Conservation (phyloP, 1,140 invertebrate species). For the Conus betulinus region DNA sequence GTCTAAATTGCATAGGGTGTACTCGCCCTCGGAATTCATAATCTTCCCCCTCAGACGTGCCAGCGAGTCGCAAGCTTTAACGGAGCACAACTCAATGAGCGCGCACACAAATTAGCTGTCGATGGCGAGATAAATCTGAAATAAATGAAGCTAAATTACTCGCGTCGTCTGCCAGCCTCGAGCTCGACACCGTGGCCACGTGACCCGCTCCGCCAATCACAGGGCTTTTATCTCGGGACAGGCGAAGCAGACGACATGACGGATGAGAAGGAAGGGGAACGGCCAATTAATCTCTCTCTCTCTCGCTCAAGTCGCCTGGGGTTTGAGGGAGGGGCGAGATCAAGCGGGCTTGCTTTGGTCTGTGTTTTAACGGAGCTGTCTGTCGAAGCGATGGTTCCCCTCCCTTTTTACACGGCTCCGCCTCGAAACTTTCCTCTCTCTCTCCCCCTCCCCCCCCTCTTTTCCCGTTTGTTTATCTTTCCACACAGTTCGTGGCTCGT, state of each 20-base stretch:
- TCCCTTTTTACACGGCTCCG: not conserved
- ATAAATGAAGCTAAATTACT: slow-evolving; percentile 73
- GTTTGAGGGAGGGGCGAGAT: slow-evolving; percentile 11
- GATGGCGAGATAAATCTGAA: slow-evolving; percentile 71
- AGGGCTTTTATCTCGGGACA: not conserved
- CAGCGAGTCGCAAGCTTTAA: not conserved
- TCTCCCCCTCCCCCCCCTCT: not conserved
- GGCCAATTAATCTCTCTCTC: slow-evolving; percentile 32
- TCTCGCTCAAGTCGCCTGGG: not conserved
- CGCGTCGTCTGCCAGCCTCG: slow-evolving; percentile 67
- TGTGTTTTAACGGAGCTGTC: not conserved
- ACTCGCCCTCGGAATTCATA: slow-evolving; percentile 69
- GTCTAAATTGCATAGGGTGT: slow-evolving; percentile 69
- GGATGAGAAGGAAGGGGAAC: slow-evolving; percentile 5
- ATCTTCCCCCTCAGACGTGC: not conserved
- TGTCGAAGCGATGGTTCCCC: not conserved
- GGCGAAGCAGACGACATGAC: slow-evolving; percentile 21
- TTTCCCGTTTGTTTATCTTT: not conserved
- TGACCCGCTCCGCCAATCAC: slow-evolving; percentile 63
- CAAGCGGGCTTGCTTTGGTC: not conserved
- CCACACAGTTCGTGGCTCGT: not conserved
- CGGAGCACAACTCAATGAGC: slow-evolving; percentile 33
- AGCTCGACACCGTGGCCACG: slow-evolving; percentile 56
- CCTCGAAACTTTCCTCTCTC: not conserved
- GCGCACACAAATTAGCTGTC: slow-evolving; percentile 69